Evolutionary conservation across 2,113 vertebrate species (phyloP).

Genomic region (Sturnira hondurensis): DNA sequence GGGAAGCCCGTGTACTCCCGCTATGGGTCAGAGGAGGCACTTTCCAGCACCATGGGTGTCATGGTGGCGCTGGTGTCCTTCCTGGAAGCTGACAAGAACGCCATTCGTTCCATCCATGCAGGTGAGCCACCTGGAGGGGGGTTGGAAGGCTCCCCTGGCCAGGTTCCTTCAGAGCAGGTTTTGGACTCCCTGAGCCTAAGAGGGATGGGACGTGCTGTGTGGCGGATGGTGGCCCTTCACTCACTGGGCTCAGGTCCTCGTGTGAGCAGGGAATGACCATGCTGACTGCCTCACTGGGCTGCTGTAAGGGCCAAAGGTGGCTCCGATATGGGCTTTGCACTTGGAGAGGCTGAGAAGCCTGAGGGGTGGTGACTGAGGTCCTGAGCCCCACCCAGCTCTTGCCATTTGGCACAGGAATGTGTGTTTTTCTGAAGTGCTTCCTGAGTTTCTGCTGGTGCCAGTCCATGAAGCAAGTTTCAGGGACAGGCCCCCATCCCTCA

Average conservation of each 20-base stretch:
- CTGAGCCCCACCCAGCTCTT: background rate
- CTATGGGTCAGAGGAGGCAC: constrained; percentile 95
- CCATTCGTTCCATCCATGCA: constrained; percentile 96
- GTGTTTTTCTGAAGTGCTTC: background rate
- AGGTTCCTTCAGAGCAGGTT: background rate
- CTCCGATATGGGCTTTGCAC: background rate
- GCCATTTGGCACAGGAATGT: background rate
- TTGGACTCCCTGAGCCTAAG: background rate
- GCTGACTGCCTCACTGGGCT: background rate
- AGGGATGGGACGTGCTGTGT: background rate
- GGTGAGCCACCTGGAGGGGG: constrained; percentile 78
- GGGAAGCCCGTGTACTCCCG: constrained; percentile 98
- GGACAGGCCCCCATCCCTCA: background rate
- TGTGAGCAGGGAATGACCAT: background rate
- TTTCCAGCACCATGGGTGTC: constrained; percentile 97
- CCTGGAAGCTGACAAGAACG: constrained; percentile 92
- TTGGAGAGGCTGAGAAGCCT: background rate
- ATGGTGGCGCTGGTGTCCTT: constrained; percentile 98
- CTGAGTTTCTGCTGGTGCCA: background rate
- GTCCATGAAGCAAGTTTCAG: background rate
- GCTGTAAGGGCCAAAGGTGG: background rate
- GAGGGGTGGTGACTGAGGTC: background rate
- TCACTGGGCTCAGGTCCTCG: background rate
- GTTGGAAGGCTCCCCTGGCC: background rate
- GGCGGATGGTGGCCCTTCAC: background rate